phyloP scores from a whole-genome alignment of 2,888 invertebrate genomes.

The Xestia rhomboidea region DNA sequence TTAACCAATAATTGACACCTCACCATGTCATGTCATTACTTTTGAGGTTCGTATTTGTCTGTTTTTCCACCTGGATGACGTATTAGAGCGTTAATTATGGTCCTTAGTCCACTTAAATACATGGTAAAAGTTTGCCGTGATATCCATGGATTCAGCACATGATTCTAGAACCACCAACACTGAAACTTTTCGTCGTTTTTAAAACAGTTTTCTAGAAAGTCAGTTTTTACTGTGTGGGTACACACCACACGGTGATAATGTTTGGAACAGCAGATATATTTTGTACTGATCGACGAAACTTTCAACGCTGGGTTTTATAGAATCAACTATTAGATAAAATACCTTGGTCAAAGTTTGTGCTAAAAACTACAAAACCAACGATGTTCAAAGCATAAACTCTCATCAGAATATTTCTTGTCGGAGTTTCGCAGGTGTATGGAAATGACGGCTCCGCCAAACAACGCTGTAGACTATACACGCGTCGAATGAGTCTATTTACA shows the following conservation, averaged over 20 bases:
- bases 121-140: not conserved
- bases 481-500: conserved; percentile 68
- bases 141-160: not conserved
- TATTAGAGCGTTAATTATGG: not conserved
- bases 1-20: conserved; percentile 25
- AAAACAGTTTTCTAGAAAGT: not conserved
- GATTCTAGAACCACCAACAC: not conserved
- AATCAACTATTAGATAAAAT: not conserved
- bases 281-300: not conserved
- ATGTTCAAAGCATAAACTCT: conserved; percentile 8
- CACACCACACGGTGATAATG: not conserved
- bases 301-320: not conserved
- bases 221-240: too few species aligned
- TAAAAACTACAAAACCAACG: conserved; percentile 23
- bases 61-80: not conserved
- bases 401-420: conserved; percentile 41
- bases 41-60: not conserved
- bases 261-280: not conserved
- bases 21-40: not conserved
- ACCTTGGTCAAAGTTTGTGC: not conserved
- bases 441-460: conserved; percentile 51
- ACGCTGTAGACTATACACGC: conserved; percentile 47
- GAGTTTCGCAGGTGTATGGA: conserved; percentile 60
- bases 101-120: not conserved
- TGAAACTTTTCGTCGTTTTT: not conserved